phyloP scores from a whole-genome alignment of 2,888 invertebrate genomes.

The Heliothis peltigera region DNA sequence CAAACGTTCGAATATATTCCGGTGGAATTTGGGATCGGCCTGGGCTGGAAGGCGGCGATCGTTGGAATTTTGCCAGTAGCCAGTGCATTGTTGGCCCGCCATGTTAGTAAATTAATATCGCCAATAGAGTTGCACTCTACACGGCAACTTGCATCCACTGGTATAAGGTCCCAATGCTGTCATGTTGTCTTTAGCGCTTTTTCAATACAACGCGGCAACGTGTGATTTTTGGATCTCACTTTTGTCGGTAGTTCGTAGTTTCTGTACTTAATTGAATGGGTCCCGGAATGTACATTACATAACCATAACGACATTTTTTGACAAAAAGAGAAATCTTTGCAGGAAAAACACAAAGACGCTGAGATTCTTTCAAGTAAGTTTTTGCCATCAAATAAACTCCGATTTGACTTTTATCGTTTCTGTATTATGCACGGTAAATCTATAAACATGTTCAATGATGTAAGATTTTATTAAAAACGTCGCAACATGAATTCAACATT shows the following conservation, averaged over 20 bases:
- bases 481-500: constrained; percentile 37
- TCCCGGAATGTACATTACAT: background rate
- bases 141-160: constrained; percentile 65
- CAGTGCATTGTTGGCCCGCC: constrained; percentile 79
- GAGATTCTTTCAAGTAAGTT: constrained; percentile 15
- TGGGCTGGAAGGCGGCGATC: constrained; percentile 65
- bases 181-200: background rate
- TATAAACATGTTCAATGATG: constrained; percentile 44
- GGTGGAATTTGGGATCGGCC: constrained; percentile 67
- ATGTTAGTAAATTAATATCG: constrained; percentile 86
- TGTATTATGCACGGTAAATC: constrained; percentile 42
- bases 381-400: constrained; percentile 24
- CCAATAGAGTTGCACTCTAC: constrained; percentile 75
- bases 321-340: constrained; percentile 10
- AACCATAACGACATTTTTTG: too few relatives aligned
- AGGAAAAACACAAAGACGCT: constrained; percentile 24
- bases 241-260: background rate
- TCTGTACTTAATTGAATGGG: constrained; percentile 10
- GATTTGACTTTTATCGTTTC: constrained; percentile 29
- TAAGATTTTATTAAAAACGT: constrained; percentile 26
- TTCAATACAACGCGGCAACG: background rate
- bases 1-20: constrained; percentile 72
- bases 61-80: constrained; percentile 82
- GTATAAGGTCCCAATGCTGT: constrained; percentile 24
- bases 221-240: background rate